phyloP scores from a whole-genome alignment of 2,113 vertebrate species.

The Sterrhoptilus dennistouni region DNA sequence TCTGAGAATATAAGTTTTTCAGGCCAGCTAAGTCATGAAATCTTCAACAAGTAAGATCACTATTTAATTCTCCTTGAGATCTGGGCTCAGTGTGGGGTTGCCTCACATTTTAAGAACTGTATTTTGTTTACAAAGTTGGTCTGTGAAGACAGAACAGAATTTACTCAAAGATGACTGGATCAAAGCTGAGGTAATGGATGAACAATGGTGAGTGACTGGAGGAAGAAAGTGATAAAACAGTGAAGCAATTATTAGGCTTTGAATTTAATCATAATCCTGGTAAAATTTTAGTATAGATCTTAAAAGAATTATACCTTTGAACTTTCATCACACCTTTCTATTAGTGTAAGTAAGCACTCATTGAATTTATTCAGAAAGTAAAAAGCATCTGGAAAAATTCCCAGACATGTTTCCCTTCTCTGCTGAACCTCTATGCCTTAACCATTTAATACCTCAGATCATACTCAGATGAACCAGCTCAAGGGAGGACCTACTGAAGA shows the following conservation, averaged over 20 bases:
- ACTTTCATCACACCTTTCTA: background rate
- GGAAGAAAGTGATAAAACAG: background rate
- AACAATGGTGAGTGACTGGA: background rate
- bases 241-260: background rate
- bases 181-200: background rate
- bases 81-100: background rate
- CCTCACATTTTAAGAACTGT: background rate
- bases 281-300: background rate
- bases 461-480: background rate
- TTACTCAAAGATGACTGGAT: background rate
- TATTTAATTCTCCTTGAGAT: background rate
- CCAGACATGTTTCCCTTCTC: background rate
- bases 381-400: background rate
- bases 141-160: background rate
- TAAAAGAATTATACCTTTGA: background rate
- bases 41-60: background rate
- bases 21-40: background rate
- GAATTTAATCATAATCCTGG: background rate
- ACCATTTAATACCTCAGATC: background rate
- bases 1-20: background rate
- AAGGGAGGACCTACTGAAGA: background rate
- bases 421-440: background rate
- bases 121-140: background rate
- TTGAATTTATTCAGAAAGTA: background rate
- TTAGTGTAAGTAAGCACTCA: background rate